Conservation (phyloP, 2,797 vertebrate species). For the Esox lucius region DNA sequence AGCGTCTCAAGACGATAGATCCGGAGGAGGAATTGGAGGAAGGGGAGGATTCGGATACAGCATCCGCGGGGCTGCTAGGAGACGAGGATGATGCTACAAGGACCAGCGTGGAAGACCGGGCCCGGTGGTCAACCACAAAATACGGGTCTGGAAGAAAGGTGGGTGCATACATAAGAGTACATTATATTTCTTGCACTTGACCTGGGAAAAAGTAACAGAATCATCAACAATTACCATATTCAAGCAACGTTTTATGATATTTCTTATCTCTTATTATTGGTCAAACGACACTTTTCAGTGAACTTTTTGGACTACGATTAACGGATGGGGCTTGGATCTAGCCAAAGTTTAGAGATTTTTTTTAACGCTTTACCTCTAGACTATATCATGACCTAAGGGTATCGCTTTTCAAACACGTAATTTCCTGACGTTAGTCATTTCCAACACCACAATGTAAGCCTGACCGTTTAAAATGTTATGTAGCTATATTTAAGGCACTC, state of each 20-base stretch:
- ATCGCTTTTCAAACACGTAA: too few relatives aligned
- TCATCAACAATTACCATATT: not conserved
- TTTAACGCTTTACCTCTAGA: not conserved
- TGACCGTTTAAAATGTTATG: too few relatives aligned
- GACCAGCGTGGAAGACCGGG: slow-evolving; percentile 29
- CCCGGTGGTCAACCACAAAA: slow-evolving; percentile 41
- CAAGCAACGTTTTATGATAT: not conserved
- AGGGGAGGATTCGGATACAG: slow-evolving; percentile 56
- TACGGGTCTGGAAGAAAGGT: slow-evolving; percentile 42
- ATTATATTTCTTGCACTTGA: not conserved
- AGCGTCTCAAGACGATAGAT: slow-evolving; percentile 80
- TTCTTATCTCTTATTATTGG: not conserved
- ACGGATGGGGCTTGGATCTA: not conserved
- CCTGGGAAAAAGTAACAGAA: not conserved
- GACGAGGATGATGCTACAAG: slow-evolving; percentile 46
- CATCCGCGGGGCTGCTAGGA: slow-evolving; percentile 54
- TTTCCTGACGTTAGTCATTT: too few relatives aligned
- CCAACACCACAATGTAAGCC: too few relatives aligned
- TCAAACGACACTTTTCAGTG: not conserved
- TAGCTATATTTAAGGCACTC: too few relatives aligned
- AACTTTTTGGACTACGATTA: not conserved
- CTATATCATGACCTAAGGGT: too few relatives aligned
- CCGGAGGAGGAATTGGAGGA: slow-evolving; percentile 80
- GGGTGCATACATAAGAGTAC: not conserved
- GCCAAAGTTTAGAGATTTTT: not conserved